Evolutionary conservation across 1,140 invertebrate species (phyloP), one percentile per base, ranked within the genome.

Genomic region (Augochlora pura): DNA sequence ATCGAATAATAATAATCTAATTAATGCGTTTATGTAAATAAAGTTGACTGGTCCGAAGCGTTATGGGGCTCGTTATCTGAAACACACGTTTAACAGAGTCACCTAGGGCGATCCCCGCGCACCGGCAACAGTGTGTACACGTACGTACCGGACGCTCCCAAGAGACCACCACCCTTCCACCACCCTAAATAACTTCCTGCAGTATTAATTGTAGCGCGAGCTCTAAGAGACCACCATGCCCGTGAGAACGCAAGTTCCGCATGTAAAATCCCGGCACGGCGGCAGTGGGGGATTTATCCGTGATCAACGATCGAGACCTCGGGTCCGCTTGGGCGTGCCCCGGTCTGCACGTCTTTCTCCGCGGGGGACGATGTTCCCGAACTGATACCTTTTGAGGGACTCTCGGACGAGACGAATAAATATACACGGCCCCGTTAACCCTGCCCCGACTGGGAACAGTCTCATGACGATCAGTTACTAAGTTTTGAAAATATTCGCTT

Each of bases 21-120:
- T 90, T 90, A 88, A 89, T 90, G 79, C 70, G 75, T 83, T 72
- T 88, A 90, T 90, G 87, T 85, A 89, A 88, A 88, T 90, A 87
- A 71, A 86, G 81, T 88, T 79, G 82, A 89, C 80, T 87, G 72
- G 81, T 86, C 76, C 60, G 80, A 81, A 80, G 80, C 80, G 80
- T 86, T 87, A 85, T 81, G 73, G 73, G 72, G 77, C 83, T 88
- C 81, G 85, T 88, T 89, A 90, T 85, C 84, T 86, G 66, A 82
- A 85, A 84, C 84, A 83, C 78, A 85, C 81, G 87, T 88, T 52
- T 88, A 89, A 81, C 73, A 64, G 70, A 67, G 60, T 65, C 78
- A 71, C 75, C 77, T 77, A 80, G 49, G 71, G 80, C 63, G 73
- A 71, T 86, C 5, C 18, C 18, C 16, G 49, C 6, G 49, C 4